Evolutionary conservation across 1,140 invertebrate genomes (phyloP), one percentile per base, ranked within the genome.

Genomic region (Teleopsis dalmanni): DNA sequence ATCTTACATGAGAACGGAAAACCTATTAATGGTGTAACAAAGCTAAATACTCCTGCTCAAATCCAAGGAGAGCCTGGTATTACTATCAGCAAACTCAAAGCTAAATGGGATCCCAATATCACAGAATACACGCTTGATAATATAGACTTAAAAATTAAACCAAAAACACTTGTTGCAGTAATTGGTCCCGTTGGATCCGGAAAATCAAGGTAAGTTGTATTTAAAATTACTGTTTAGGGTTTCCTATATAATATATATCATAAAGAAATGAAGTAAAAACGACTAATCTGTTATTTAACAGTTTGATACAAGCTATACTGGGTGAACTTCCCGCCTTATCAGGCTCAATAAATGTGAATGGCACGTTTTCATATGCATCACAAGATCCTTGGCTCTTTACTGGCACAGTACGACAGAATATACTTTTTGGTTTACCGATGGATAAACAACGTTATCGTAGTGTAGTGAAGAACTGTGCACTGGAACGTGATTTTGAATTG

Each of bases 371-470:
- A 1, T 97, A 95, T 70, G 84, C 88, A 11, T 85, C 88, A n/a
- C 93, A 97, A 70, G 88, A 95, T 57, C 82, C 92, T 0, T 98
- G 92, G 92, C 77, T 95, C 0, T 89, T 90, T 63, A 71, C 79
- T 49, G 85, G 84, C 40, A 79, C 81, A 35, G 79, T 90, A 4
- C 74, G 84, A 29, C 87, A 95, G 60, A 98, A 97, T 70, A 93
- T 98, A 41, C 59, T 94, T 0, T 95, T 96, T 72, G 92, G 91
- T 0, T 74, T 81, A 48, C 67, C 78, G 25, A 86, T 86, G 76
- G 78, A 90, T 59, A 76, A 80, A 51, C 74, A 79, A 35, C 79
- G 82, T 14, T 92, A 91, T 71, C 80, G 82, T 47, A 75, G 80
- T 46, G 86, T 91, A 56, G 75, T 90, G 3, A 77, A 80, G 48